Evolutionary conservation across 2,797 vertebrate species (phyloP).

Genomic region (Danio choprae): DNA sequence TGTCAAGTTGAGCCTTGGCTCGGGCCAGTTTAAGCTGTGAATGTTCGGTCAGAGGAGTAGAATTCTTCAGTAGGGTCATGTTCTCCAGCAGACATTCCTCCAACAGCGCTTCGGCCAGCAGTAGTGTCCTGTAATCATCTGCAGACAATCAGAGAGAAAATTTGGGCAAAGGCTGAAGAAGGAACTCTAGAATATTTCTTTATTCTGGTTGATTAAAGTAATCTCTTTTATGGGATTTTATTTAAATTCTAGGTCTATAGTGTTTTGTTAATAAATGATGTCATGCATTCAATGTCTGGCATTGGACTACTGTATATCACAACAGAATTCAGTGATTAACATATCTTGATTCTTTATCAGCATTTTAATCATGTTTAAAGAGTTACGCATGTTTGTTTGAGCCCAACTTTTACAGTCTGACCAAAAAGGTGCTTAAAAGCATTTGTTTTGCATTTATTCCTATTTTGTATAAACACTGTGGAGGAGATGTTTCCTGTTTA

Average conservation of each 20-base stretch:
- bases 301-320: neutral
- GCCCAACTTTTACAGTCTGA: neutral
- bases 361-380: conserved; percentile 27
- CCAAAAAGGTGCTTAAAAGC: conserved; percentile 18
- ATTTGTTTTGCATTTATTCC: conserved; percentile 16
- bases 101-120: conserved; percentile 88
- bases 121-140: conserved; percentile 90
- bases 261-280: neutral
- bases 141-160: conserved; percentile 56
- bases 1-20: conserved; percentile 86
- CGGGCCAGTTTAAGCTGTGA: conserved; percentile 82
- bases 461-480: conserved; percentile 57
- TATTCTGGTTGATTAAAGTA: neutral
- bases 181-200: neutral
- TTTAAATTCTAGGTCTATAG: neutral
- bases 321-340: conserved; percentile 13
- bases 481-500: conserved; percentile 73
- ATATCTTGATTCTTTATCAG: conserved; percentile 12
- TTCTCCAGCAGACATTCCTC: conserved; percentile 92
- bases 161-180: conserved; percentile 26
- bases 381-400: conserved; percentile 34
- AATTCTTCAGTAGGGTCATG: conserved; percentile 81
- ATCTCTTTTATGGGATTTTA: neutral
- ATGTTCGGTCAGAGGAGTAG: conserved; percentile 84
- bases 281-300: neutral